phyloP scores from a whole-genome alignment of 2,888 invertebrate species.

The Drosophila incognita region DNA sequence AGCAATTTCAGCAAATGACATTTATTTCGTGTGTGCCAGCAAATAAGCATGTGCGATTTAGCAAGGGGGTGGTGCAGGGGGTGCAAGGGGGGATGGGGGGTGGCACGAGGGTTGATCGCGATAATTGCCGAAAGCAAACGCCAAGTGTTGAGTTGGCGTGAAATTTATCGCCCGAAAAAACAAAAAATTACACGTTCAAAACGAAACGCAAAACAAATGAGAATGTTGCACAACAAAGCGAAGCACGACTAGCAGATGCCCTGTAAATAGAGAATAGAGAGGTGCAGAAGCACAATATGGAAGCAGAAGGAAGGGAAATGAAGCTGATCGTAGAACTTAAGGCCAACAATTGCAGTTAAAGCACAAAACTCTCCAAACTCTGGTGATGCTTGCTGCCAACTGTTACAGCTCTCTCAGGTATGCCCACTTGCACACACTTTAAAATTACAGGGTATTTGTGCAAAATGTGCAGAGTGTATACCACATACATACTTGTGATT shows the following conservation, averaged over 20 bases:
- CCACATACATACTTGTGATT: slow-evolving; percentile 58
- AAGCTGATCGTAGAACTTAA: background rate
- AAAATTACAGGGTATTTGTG: slow-evolving; percentile 16
- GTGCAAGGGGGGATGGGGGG: background rate
- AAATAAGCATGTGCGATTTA: slow-evolving; percentile 18
- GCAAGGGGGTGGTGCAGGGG: background rate
- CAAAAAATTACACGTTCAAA: background rate
- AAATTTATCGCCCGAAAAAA: slow-evolving; percentile 64
- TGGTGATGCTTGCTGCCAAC: background rate
- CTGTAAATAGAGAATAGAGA: background rate
- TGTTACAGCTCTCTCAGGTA: too few species aligned
- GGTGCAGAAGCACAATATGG: background rate
- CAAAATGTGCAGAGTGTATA: slow-evolving; percentile 14
- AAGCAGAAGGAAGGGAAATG: background rate
- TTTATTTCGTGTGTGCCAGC: slow-evolving; percentile 54
- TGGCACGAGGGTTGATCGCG: slow-evolving; percentile 2
- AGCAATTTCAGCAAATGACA: slow-evolving; percentile 16
- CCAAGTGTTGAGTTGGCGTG: slow-evolving; percentile 78
- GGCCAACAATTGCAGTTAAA: background rate
- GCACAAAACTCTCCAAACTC: background rate
- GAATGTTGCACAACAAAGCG: background rate
- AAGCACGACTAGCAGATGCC: background rate
- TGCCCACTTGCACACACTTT: background rate
- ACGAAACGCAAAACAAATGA: slow-evolving; percentile 29
- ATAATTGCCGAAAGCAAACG: slow-evolving; percentile 42